These are phyloP conservation scores for Dolichotis patagonum DNA, from an alignment of 2,113 vertebrate species.

Conservation along the genomic window DNA sequence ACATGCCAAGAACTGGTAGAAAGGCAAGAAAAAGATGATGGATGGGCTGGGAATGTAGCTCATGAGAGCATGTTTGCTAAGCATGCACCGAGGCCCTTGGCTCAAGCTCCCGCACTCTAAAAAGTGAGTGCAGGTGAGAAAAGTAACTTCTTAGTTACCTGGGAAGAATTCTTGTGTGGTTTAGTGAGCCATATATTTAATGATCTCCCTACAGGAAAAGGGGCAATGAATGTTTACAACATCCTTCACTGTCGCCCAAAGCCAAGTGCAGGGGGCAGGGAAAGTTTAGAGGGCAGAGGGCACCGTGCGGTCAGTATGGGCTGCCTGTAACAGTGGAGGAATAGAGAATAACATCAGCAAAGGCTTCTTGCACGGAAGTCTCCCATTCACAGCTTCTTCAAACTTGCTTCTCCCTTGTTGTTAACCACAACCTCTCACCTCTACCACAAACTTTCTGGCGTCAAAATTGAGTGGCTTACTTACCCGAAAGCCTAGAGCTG, in stretches of 20 bases:
- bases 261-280: not conserved
- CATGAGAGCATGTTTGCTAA: not conserved
- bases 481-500: not conserved
- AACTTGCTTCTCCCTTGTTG: not conserved
- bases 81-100: no score
- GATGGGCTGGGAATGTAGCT: not conserved
- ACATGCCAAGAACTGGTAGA: not conserved
- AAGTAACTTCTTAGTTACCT: not conserved
- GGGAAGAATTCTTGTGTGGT: not conserved
- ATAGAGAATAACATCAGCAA: not conserved
- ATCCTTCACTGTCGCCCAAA: not conserved
- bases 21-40: not conserved
- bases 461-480: constrained; percentile 44
- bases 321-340: no score
- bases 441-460: not conserved
- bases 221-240: not conserved
- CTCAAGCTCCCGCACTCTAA: not conserved
- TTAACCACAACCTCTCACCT: not conserved
- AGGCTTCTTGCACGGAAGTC: not conserved
- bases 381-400: not conserved
- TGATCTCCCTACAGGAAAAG: not conserved
- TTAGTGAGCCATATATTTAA: not conserved
- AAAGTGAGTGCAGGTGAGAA: not conserved
- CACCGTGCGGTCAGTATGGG: not conserved
- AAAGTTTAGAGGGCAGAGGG: not conserved